Conservation (phyloP, 2,113 vertebrate species). For the Oncorhynchus clarkii region DNA sequence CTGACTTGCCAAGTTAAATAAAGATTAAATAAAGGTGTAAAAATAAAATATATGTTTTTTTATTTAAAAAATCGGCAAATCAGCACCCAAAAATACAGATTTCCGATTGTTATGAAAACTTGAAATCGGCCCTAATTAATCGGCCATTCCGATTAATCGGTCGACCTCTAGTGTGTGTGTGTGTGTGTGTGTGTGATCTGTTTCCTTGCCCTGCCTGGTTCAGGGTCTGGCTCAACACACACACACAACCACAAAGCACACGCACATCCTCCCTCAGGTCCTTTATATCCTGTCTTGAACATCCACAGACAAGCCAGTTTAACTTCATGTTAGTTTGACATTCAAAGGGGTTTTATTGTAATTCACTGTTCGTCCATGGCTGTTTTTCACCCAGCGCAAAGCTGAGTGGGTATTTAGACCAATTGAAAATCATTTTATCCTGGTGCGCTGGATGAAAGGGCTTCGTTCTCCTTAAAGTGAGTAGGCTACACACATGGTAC, state of each 20-base stretch:
- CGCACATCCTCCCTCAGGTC: not conserved
- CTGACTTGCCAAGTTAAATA: too few species aligned
- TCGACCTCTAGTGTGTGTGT: not conserved
- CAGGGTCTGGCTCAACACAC: constrained; percentile 27
- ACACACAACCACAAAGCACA: too few species aligned
- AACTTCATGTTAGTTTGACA: constrained; percentile 35
- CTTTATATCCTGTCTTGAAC: not conserved
- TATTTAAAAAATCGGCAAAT: too few species aligned
- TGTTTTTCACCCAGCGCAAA: constrained; percentile 24
- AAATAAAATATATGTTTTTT: too few species aligned
- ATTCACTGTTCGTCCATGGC: constrained; percentile 2
- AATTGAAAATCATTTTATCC: constrained; percentile 51
- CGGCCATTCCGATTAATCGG: too few species aligned
- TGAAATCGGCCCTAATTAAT: too few species aligned
- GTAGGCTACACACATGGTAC: constrained; percentile 5
- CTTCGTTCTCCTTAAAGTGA: too few species aligned
- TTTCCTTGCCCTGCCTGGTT: constrained; percentile 46
- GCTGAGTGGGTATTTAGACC: constrained; percentile 23
- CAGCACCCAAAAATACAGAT: too few species aligned
- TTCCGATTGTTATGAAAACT: too few species aligned
- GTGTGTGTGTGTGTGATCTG: constrained; percentile 6
- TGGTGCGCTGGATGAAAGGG: constrained; percentile 34
- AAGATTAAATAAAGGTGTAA: too few species aligned
- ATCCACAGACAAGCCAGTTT: constrained; percentile 35
- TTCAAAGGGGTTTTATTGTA: constrained; percentile 47